Evolutionary conservation across 2,888 invertebrate genomes (phyloP).

Genomic region (Stenotaenia linearis): DNA sequence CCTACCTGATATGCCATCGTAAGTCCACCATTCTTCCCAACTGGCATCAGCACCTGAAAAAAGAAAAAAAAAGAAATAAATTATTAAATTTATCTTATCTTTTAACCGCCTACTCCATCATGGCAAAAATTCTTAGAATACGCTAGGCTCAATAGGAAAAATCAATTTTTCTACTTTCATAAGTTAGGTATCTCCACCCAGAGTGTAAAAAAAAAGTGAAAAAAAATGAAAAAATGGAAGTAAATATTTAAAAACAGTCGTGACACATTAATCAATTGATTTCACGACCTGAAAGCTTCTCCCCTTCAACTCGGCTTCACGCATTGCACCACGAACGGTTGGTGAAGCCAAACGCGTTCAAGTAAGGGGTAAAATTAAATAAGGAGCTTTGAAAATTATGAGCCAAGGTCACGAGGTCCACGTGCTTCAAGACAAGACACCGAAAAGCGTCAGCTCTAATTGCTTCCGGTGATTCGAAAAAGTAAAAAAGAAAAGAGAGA

Average conservation of each 20-base stretch:
- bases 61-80: background rate
- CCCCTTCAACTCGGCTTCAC: background rate
- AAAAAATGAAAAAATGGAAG: background rate
- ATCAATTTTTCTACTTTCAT: background rate
- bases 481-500: background rate
- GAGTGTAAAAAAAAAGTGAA: background rate
- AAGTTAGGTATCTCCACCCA: background rate
- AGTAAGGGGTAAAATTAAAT: background rate
- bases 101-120: background rate
- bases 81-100: background rate
- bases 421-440: background rate
- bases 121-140: background rate
- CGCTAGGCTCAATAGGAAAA: background rate
- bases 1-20: constrained; percentile 2
- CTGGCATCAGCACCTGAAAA: background rate
- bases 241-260: background rate
- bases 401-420: background rate
- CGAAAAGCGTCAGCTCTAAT: background rate
- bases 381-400: background rate
- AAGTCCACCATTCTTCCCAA: constrained; percentile 26
- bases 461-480: background rate
- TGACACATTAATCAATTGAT: background rate
- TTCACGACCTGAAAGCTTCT: background rate
- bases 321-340: background rate
- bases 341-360: background rate